phyloP scores from a whole-genome alignment of 2,888 invertebrate genomes.

The Luperina nickerlii region DNA sequence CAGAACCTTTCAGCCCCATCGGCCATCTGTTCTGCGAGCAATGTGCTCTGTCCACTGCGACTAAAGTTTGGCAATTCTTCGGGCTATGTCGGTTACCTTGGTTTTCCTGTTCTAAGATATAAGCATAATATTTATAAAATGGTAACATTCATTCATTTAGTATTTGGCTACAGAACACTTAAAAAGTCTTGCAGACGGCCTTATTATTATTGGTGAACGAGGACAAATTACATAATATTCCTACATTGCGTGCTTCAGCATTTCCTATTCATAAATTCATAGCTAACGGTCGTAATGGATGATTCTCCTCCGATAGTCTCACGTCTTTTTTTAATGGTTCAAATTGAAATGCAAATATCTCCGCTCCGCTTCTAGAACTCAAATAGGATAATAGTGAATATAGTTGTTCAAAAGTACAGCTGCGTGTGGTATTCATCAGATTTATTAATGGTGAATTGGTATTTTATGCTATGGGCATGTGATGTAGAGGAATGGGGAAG shows the following conservation, averaged over 20 bases:
- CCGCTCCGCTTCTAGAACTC: constrained; percentile 53
- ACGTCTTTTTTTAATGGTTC: constrained; percentile 72
- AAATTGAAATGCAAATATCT: constrained; percentile 77
- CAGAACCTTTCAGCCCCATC: too few relatives aligned
- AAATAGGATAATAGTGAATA: constrained; percentile 51
- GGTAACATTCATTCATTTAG: background rate
- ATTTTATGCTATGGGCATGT: background rate
- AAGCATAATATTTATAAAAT: background rate
- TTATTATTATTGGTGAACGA: constrained; percentile 10
- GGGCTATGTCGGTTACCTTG: too few relatives aligned
- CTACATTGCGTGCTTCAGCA: constrained; percentile 64
- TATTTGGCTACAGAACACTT: background rate
- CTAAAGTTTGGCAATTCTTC: too few relatives aligned
- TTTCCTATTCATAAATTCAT: constrained; percentile 80
- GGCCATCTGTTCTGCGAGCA: too few relatives aligned
- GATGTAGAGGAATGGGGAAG: background rate
- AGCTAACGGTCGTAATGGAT: constrained; percentile 67
- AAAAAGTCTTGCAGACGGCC: background rate
- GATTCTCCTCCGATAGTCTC: constrained; percentile 76
- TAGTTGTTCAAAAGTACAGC: constrained; percentile 46
- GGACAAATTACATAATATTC: constrained; percentile 40
- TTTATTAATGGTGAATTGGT: constrained; percentile 9
- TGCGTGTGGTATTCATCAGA: constrained; percentile 39
- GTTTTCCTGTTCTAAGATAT: too few relatives aligned
- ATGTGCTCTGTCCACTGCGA: too few relatives aligned